Evolutionary conservation across 2,888 invertebrate genomes (phyloP).

Genomic region (Drosophila mulleri): DNA sequence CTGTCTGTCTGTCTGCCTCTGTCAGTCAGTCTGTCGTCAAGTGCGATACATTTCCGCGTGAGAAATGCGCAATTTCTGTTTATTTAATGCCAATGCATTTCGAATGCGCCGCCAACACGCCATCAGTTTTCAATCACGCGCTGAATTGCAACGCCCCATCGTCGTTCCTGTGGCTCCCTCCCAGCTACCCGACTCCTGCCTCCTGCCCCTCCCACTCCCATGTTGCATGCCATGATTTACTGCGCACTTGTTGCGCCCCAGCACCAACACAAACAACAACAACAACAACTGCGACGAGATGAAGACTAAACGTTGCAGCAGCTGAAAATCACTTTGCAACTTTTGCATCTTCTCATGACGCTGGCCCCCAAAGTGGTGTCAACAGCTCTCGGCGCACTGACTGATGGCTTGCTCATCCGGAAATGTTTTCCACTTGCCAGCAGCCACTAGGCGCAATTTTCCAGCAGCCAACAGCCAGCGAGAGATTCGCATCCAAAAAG

Average conservation of each 20-base stretch:
- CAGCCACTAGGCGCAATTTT: conserved; percentile 46
- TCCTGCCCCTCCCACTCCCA: not conserved
- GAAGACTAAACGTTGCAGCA: conserved; percentile 32
- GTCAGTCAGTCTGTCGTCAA: conserved; percentile 42
- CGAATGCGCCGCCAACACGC: conserved; percentile 72
- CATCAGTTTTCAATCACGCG: conserved; percentile 81
- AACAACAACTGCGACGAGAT: conserved; percentile 13
- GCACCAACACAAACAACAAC: not conserved
- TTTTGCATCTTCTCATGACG: conserved; percentile 76
- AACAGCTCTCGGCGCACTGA: conserved; percentile 74
- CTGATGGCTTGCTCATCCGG: conserved; percentile 81
- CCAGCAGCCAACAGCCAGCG: conserved; percentile 9
- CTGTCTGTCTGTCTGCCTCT: not conserved
- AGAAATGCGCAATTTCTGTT: conserved; percentile 78
- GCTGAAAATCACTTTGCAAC: conserved; percentile 78
- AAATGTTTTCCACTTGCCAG: conserved; percentile 77
- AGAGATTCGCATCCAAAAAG: conserved; percentile 2
- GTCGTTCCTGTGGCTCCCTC: conserved; percentile 10
- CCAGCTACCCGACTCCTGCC: not conserved
- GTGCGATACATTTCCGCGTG: conserved; percentile 67
- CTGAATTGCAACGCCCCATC: conserved; percentile 51
- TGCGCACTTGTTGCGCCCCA: conserved; percentile 75
- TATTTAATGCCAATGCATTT: conserved; percentile 81
- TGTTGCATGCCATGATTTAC: conserved; percentile 59
- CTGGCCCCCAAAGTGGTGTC: conserved; percentile 82